These are phyloP conservation scores for Tachuris rubrigastra DNA, from an alignment of 2,113 vertebrate genomes.

Conservation along the genomic window DNA sequence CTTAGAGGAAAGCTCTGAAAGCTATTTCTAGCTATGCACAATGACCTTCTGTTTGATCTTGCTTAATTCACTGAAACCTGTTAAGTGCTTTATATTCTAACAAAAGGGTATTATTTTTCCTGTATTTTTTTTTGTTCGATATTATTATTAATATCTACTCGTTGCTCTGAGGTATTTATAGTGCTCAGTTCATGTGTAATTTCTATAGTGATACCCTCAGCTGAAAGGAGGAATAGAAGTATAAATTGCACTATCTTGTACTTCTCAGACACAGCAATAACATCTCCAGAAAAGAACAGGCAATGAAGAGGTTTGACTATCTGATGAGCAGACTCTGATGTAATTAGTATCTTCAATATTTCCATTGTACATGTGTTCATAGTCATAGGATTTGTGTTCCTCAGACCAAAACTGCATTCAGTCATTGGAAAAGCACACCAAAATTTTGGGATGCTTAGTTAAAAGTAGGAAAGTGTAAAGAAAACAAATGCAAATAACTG, in stretches of 20 bases:
- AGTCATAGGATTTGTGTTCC: neutral
- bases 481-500: neutral
- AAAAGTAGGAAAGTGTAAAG: neutral
- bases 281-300: neutral
- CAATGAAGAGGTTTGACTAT: neutral
- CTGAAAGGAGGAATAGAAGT: neutral
- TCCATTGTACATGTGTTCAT: neutral
- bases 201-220: neutral
- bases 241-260: neutral
- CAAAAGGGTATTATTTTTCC: constrained; percentile 27
- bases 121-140: neutral
- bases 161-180: neutral
- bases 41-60: constrained; percentile 51
- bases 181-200: constrained; percentile 6
- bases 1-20: constrained; percentile 26
- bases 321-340: neutral
- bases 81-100: constrained; percentile 18
- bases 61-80: constrained; percentile 10
- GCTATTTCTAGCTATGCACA: constrained; percentile 9
- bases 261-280: neutral
- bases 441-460: neutral
- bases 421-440: neutral
- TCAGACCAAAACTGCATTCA: neutral
- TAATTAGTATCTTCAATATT: neutral
- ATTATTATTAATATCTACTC: constrained; percentile 39